Conservation (phyloP, 2,113 vertebrate genomes). For the Chlorodrepanis virens region DNA sequence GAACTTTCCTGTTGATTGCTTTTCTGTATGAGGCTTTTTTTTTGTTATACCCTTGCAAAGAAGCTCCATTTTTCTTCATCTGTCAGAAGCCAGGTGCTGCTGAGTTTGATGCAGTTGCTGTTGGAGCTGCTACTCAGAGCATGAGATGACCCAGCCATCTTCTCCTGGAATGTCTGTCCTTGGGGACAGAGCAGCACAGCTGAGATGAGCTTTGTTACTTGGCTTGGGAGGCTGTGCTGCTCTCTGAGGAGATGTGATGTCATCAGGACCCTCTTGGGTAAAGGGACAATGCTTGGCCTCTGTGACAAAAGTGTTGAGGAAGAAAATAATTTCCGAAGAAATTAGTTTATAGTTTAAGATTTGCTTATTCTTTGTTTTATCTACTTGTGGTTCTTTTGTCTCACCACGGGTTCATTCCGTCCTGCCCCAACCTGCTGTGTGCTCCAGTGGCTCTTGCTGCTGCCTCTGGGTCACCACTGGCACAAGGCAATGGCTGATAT, state of each 20-base stretch:
- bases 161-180: neutral
- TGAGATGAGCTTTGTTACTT: neutral
- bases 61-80: neutral
- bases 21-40: neutral
- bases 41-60: neutral
- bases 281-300: neutral
- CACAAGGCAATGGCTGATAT: neutral
- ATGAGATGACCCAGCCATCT: neutral
- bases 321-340: neutral
- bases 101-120: fast-evolving
- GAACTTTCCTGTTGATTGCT: neutral
- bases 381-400: neutral
- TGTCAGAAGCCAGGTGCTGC: neutral
- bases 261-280: neutral
- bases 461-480: neutral
- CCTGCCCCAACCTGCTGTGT: neutral
- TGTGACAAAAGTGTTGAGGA: neutral
- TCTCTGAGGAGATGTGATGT: conserved; percentile 34
- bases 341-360: neutral
- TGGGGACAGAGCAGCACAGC: neutral
- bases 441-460: neutral
- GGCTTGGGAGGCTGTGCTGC: fast-evolving
- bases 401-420: conserved; percentile 41
- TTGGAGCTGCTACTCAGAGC: neutral
- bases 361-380: neutral